Conservation (phyloP, 2,113 vertebrate species). For the Bostrychus sinensis region DNA sequence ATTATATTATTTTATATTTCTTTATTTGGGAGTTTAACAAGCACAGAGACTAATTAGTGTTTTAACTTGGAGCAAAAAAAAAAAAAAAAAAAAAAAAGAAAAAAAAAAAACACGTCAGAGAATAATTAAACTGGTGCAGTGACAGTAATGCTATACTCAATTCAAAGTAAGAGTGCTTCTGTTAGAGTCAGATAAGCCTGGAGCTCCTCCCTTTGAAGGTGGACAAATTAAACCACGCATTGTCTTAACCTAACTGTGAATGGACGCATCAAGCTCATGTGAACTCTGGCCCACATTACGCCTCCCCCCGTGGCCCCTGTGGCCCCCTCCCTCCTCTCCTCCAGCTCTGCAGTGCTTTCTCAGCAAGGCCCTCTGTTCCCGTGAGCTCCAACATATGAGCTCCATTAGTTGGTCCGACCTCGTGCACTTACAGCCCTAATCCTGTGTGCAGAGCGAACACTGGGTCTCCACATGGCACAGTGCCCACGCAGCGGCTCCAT, state of each 20-base stretch:
- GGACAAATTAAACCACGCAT: slow-evolving; percentile 14
- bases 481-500: slow-evolving; percentile 51
- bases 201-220: slow-evolving; percentile 1
- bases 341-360: slow-evolving; percentile 1
- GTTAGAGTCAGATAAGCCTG: slow-evolving; percentile 26
- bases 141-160: too few species aligned
- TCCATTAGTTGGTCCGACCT: slow-evolving; percentile 53
- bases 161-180: background rate
- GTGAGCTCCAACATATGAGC: slow-evolving; percentile 44
- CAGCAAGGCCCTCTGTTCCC: slow-evolving; percentile 3
- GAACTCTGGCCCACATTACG: slow-evolving; percentile 23
- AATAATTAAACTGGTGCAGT: background rate
- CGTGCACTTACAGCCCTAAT: slow-evolving; percentile 50
- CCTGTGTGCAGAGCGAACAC: slow-evolving; percentile 15
- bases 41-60: too few species aligned
- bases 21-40: too few species aligned
- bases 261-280: background rate
- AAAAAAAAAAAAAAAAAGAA: too few species aligned
- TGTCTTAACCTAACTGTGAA: slow-evolving; percentile 14
- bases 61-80: too few species aligned
- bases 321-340: background rate
- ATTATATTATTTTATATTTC: too few species aligned
- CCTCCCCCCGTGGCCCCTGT: slow-evolving; percentile 1
- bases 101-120: too few species aligned
- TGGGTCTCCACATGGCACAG: slow-evolving; percentile 37